Conservation (phyloP, 2,888 invertebrate species). For the Zele albiditarsus region DNA sequence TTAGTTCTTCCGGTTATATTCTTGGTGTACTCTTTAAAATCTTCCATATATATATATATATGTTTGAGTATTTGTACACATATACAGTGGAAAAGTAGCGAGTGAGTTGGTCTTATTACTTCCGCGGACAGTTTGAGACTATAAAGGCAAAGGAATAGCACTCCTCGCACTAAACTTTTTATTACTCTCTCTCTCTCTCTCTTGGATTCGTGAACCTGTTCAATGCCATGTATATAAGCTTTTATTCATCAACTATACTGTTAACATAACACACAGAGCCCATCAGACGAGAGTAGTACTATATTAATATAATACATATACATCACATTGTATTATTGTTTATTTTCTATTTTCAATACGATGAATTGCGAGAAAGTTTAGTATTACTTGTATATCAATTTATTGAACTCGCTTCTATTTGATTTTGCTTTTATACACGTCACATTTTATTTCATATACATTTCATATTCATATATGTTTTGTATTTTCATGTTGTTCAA, state of each 20-base stretch:
- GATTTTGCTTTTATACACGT: background rate
- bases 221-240: background rate
- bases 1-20: background rate
- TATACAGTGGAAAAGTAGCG: background rate
- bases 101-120: background rate
- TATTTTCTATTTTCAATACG: background rate
- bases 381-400: background rate
- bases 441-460: too few species aligned
- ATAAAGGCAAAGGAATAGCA: conserved; percentile 30
- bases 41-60: background rate
- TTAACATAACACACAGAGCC: conserved; percentile 12
- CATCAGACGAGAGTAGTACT: background rate
- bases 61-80: background rate
- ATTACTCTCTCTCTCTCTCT: conserved; percentile 30
- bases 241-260: background rate
- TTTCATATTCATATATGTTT: too few species aligned
- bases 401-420: background rate
- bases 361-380: background rate
- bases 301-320: background rate
- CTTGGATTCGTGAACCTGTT: conserved; percentile 27
- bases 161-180: conserved; percentile 40
- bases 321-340: background rate
- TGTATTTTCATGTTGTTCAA: too few species aligned
- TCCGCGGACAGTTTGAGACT: conserved; percentile 20
- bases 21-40: conserved; percentile 11